phyloP scores from a whole-genome alignment of 2,888 invertebrate species.

The Eupithecia abbreviata region DNA sequence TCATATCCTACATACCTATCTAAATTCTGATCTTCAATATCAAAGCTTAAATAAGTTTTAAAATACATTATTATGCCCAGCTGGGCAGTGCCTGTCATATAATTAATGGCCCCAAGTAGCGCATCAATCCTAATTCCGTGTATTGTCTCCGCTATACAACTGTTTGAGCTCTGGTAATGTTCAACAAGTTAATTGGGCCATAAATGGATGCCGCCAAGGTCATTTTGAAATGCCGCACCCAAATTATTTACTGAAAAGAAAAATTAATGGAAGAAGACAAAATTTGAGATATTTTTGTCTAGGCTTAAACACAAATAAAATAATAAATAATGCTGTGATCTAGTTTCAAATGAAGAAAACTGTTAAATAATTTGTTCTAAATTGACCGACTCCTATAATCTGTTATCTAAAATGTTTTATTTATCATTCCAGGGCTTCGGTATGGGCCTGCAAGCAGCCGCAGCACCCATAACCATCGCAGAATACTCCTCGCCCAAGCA shows the following conservation, averaged over 20 bases:
- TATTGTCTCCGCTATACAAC: background rate
- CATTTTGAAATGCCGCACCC: background rate
- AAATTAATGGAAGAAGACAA: background rate
- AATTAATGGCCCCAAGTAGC: background rate
- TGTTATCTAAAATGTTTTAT: background rate
- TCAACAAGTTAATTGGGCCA: constrained; percentile 4
- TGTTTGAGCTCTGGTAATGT: background rate
- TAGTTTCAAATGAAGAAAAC: background rate
- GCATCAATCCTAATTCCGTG: background rate
- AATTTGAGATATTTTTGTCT: background rate
- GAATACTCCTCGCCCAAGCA: constrained; percentile 83
- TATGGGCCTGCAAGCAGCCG: constrained; percentile 81
- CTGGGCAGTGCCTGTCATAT: background rate
- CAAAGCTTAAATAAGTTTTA: background rate
- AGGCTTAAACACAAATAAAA: background rate
- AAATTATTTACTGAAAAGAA: background rate
- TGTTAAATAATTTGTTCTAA: too few relatives aligned
- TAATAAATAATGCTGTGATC: background rate
- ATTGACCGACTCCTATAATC: background rate
- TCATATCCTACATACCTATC: too few relatives aligned
- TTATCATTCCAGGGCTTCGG: constrained; percentile 73
- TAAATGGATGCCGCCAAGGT: background rate
- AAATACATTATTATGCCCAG: background rate
- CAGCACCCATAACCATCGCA: constrained; percentile 76
- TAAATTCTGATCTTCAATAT: background rate